Conservation (phyloP, 2,113 vertebrate genomes). For the Hypocryptadius cinnamomeus region DNA sequence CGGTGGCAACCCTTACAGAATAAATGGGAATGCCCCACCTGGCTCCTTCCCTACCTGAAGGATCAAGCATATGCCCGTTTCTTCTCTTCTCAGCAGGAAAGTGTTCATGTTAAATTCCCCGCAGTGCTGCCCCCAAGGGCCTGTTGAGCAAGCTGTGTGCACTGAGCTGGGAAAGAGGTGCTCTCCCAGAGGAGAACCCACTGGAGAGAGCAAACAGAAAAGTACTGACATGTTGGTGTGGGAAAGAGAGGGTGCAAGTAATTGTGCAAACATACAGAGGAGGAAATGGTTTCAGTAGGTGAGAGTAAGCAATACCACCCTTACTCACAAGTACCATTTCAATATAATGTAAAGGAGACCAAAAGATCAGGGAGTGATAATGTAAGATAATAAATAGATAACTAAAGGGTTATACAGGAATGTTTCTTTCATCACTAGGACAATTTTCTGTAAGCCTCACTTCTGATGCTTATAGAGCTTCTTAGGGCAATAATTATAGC, state of each 20-base stretch:
- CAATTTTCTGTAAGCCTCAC: neutral
- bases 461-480: neutral
- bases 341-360: neutral
- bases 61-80: neutral
- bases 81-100: neutral
- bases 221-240: neutral
- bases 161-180: neutral
- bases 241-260: neutral
- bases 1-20: neutral
- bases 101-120: neutral
- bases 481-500: neutral
- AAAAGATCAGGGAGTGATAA: neutral
- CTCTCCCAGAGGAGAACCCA: neutral
- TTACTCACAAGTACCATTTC: neutral
- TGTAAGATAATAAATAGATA: neutral
- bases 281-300: neutral
- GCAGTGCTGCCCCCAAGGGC: neutral
- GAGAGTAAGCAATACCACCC: neutral
- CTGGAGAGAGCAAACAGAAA: neutral
- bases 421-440: neutral
- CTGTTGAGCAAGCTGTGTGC: neutral
- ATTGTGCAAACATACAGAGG: neutral
- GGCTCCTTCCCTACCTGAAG: neutral
- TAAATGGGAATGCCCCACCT: neutral
- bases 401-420: neutral